Evolutionary conservation across 2,797 vertebrate species (phyloP), one percentile per base, ranked within the genome.

Genomic region (Channallabes apus): DNA sequence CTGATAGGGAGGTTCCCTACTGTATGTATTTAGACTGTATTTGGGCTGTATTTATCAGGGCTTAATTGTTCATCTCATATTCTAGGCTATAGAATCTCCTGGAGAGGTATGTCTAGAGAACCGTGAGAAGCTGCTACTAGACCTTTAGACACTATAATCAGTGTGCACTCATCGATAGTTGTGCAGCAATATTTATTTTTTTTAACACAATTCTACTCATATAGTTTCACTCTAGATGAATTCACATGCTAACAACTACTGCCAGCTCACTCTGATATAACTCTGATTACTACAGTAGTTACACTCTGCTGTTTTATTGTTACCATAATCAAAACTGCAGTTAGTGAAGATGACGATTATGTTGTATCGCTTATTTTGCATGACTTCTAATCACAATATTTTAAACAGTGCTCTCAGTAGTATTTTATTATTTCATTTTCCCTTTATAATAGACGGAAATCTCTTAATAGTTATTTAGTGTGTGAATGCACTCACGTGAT

Each of bases 51-150:
- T 77, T 35, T 85, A 87, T 89, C 89, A 88, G 79, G 79, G 81
- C 86, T 38, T 92, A 93, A 90, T 90, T 90, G 90, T 93, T 5
- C 62, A 88, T 94, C 91, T 94, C 90, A 92, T 91, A 90, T 94
- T 95, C 89, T 91, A 96, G 94, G 93, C 88, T 92, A 91, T 94
- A 93, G 93, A 89, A 94, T 92, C 93, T 92, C 91, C 93, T 93
- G 91, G 91, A 93, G 84, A 93, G 94, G 94, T 95, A 94, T 92
- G 94, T 93, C 91, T 82, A 93, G 92, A 94, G 89, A 12, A 64
- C 68, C 11, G 15, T 27, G 67, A 82, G n/a, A 58, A 76, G 51
- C 64, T 87, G 22, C 41, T 82, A 20, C 59, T 87, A 87, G 77
- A 58, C 24, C 80, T 69, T 41, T 69, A 58, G 73, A 46, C 67